Evolutionary conservation across 2,888 invertebrate genomes (phyloP).

Genomic region (Diploptera punctata): DNA sequence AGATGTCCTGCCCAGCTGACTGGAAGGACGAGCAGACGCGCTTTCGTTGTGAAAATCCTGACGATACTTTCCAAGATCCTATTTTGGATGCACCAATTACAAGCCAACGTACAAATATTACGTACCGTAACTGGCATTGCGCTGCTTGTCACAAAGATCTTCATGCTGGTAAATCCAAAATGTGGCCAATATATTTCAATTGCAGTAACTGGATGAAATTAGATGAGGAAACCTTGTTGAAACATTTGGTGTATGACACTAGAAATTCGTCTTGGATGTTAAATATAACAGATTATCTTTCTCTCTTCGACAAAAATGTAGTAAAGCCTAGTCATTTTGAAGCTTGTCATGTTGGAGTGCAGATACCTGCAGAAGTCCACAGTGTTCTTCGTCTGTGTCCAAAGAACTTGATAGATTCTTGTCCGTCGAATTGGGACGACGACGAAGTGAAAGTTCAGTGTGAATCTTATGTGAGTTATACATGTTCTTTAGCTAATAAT

Average conservation of each 20-base stretch:
- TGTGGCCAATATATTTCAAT: background rate
- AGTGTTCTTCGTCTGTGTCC: background rate
- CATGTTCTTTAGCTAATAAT: background rate
- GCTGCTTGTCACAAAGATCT: background rate
- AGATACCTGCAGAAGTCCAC: background rate
- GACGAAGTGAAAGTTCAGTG: background rate
- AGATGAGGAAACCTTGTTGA: background rate
- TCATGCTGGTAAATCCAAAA: background rate
- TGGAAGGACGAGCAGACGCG: background rate
- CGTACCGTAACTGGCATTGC: constrained; percentile 1
- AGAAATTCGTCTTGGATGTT: background rate
- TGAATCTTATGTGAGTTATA: background rate
- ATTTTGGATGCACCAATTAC: background rate
- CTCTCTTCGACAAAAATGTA: background rate
- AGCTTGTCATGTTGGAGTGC: background rate
- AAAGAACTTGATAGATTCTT: background rate
- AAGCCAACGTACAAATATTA: background rate
- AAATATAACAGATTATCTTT: background rate
- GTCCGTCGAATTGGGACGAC: background rate
- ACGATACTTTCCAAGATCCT: background rate
- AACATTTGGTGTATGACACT: background rate
- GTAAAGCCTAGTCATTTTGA: background rate
- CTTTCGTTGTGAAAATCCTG: background rate
- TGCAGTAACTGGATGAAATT: background rate
- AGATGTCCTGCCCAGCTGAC: background rate